Conservation (phyloP, 2,797 vertebrate species). For the Rhinella marina region DNA sequence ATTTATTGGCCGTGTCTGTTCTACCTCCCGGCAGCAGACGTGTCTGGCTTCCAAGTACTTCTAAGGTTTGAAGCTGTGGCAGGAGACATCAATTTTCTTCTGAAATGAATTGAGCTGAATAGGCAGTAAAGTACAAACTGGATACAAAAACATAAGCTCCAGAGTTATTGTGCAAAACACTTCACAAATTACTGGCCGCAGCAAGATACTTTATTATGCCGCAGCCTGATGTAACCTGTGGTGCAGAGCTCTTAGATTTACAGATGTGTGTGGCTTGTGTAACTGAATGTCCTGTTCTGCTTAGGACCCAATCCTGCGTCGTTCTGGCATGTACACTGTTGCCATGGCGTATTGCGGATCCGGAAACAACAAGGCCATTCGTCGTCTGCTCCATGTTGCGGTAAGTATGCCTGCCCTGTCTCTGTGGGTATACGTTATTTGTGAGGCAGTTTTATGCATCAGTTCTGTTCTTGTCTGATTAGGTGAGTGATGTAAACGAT, state of each 20-base stretch:
- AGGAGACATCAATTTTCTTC: conserved; percentile 9
- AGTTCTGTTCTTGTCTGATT: not conserved
- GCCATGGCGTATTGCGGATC: conserved; percentile 99
- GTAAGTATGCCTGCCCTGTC: conserved; percentile 77
- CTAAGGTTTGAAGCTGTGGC: not conserved
- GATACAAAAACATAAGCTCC: conserved; percentile 1
- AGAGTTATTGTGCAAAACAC: conserved; percentile 31
- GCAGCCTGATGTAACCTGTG: conserved; percentile 60
- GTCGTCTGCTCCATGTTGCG: conserved; percentile 94
- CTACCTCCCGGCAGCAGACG: conserved; percentile 47
- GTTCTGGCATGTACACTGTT: conserved; percentile 98
- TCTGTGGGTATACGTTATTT: not conserved
- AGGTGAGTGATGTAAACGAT: conserved; percentile 98
- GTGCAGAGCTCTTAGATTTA: conserved; percentile 57
- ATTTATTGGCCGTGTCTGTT: conserved; percentile 46
- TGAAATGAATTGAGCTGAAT: conserved; percentile 4
- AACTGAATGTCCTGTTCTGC: conserved; percentile 67
- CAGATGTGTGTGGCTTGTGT: not conserved
- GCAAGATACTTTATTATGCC: not conserved
- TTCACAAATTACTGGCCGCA: conserved; percentile 6
- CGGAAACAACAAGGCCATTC: conserved; percentile 98
- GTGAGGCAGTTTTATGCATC: not conserved
- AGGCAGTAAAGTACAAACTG: not conserved
- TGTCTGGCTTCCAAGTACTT: conserved; percentile 38
- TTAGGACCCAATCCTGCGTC: conserved; percentile 91